Conservation (phyloP, 2,797 vertebrate species). For the Chaetodon trifasciatus region DNA sequence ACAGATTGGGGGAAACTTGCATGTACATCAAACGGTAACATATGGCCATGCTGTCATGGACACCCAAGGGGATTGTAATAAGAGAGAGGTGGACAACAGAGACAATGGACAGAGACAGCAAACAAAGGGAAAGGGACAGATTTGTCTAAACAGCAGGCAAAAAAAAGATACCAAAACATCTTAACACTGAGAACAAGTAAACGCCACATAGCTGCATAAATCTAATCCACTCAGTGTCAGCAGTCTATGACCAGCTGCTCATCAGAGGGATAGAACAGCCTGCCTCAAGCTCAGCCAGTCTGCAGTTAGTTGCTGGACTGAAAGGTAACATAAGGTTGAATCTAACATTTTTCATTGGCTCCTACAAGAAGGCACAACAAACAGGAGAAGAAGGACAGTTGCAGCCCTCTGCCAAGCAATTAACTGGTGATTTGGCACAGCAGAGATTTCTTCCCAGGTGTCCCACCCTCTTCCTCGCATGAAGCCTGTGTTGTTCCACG, state of each 20-base stretch:
- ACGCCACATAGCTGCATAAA: conserved; percentile 40
- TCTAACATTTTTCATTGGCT: conserved; percentile 71
- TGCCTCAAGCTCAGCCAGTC: conserved; percentile 56
- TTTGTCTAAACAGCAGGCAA: conserved; percentile 20
- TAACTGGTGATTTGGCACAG: conserved; percentile 83
- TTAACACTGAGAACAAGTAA: conserved; percentile 21
- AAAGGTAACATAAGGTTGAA: conserved; percentile 67
- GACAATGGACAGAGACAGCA: conserved; percentile 37
- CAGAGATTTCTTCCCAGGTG: conserved; percentile 78
- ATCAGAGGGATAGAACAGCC: conserved; percentile 48
- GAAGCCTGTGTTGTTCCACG: conserved; percentile 85
- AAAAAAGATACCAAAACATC: conserved; percentile 10
- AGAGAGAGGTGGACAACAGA: conserved; percentile 40
- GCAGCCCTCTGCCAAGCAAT: conserved; percentile 80
- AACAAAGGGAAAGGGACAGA: neutral
- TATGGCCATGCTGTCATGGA: conserved; percentile 50
- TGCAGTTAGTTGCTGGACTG: conserved; percentile 60
- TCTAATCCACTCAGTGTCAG: conserved; percentile 35
- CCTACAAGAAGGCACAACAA: conserved; percentile 62
- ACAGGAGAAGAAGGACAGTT: conserved; percentile 67
- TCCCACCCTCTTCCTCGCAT: conserved; percentile 73
- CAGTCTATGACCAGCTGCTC: conserved; percentile 49
- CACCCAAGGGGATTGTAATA: conserved; percentile 37
- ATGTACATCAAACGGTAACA: conserved; percentile 55
- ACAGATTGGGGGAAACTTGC: conserved; percentile 29